Base-by-base conservation (phyloP, 2,888 invertebrate species). In the Diarsia mendica region DNA sequence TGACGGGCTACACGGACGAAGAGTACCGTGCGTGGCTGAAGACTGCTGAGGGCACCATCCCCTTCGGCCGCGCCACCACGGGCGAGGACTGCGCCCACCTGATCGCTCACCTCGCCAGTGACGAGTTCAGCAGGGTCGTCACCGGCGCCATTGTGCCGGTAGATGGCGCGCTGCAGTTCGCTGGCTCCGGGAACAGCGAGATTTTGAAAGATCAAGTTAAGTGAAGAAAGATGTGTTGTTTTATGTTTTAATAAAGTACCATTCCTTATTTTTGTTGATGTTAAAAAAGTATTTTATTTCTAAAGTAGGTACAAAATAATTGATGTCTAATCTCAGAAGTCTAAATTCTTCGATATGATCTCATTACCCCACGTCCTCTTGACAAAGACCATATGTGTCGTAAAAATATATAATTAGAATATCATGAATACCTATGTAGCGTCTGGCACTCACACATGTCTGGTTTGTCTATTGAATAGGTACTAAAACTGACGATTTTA, bases 91-190 rank as follows among this genome's bases (percentile, higher is more conserved):
- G 98, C 9, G 98, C 99, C 0, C 96, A 97, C 74, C 97, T 98
- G 3, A 98, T 99, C 80, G 97, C 97, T 9, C 99, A 98, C 92
- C 95, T 99, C 77, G 99, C 99, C 6, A 98, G 98, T 76, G 97
- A 98, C 69, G 23, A 72, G 44, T 51, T 74, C 68, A 86, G 85
- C 70, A 55, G 85, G 18, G 67, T 86, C 4, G 77, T 86, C 23
- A 97, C 60, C 53, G 85, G 97, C 98, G 49, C 98, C 98, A 83
- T 98, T 98, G 91, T 98, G 98, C 68, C 99, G 98, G 13, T 91
- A 0, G 91, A 90, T 46, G 91, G 90, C 1, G 90, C 84, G 0
- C 51, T 89, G 13, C 83, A 86, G 72, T 85, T 87, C 64, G 83
- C 80, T 1, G 85, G 84, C 11, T 66, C 80, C 18, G 80, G 78